Evolutionary conservation across 2,113 vertebrate genomes (phyloP), one percentile per base, ranked within the genome.

Genomic region (Castor canadensis): DNA sequence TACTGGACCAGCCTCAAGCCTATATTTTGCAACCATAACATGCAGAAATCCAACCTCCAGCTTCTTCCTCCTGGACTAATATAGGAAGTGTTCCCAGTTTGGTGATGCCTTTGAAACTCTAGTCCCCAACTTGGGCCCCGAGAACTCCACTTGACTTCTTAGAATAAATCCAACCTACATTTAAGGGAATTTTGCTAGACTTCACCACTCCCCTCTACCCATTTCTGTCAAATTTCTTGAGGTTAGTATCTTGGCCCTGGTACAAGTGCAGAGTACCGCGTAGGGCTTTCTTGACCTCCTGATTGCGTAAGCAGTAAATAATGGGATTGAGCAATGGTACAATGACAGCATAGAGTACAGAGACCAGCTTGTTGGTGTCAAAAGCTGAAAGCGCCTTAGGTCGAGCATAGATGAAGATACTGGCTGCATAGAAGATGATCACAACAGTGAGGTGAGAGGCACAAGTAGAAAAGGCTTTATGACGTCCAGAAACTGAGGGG

Each of bases 401-500:
- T 22, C 96, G 38, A 49, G 97, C 97, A 24, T 97, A 97, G 76
- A 98, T 96, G 72, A 97, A 98, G 66, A 95, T 97, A 40, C 81
- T 96, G 73, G 96, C 97, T 71, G 96, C 95, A 22, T 96, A 98
- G 77, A 97, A 98, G 80, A 98, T 96, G 73, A 96, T 49, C 56
- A 98, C 95, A 32, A 97, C 96, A 22, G 96, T 97, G n/a, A 97
- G 96, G 67, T 98, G 96, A 84, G 97, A 97, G 67, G 95, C 97
- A 89, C 98, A 98, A 56, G 97, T 98, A 0, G 98, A 98, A 80
- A 98, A 98, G 38, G 97, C 98, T 89, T 96, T 98, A 26, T 87
- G 93, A 85, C 90, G 89, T 32, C 97, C 98, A 56, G 96, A 24
- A 32, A 93, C 85, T 5, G 97, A 98, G 10, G 96, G 95, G 28